These are phyloP conservation scores for Dinomys branickii DNA, from an alignment of 2,113 vertebrate genomes.

Conservation along the genomic window DNA sequence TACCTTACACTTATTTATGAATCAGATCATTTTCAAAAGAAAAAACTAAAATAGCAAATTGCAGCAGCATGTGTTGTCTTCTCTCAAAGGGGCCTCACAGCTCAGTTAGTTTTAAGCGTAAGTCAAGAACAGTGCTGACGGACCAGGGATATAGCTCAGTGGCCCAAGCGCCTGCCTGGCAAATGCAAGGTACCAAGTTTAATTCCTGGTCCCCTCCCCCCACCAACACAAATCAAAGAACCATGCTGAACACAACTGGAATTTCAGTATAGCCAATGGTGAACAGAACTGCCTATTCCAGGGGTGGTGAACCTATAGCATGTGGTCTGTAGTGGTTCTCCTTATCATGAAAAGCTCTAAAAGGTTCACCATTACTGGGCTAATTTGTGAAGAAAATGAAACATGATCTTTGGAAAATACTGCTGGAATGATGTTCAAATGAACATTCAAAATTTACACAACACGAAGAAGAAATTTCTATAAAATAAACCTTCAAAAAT, in stretches of 20 bases:
- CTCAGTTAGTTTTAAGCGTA: background rate
- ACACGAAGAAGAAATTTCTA: background rate
- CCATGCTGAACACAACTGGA: background rate
- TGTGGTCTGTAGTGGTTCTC: background rate
- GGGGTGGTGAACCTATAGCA: background rate
- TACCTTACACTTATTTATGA: background rate
- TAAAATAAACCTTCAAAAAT: background rate
- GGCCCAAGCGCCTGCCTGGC: no score
- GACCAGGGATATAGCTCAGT: no score
- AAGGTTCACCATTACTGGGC: background rate
- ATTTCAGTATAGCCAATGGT: background rate
- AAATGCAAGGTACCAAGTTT: no score
- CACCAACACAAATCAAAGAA: no score
- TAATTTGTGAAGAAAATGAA: background rate
- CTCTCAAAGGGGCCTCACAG: background rate
- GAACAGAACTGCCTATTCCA: background rate
- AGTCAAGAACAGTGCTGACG: background rate
- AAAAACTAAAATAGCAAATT: background rate
- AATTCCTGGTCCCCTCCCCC: no score
- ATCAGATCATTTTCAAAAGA: constrained; percentile 56
- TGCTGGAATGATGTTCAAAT: background rate
- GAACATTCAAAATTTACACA: background rate
- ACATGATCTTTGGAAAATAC: constrained; percentile 27
- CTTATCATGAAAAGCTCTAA: background rate
- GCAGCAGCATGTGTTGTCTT: background rate